Evolutionary conservation across 2,888 invertebrate genomes (phyloP).

Genomic region (Drosophila siamana): DNA sequence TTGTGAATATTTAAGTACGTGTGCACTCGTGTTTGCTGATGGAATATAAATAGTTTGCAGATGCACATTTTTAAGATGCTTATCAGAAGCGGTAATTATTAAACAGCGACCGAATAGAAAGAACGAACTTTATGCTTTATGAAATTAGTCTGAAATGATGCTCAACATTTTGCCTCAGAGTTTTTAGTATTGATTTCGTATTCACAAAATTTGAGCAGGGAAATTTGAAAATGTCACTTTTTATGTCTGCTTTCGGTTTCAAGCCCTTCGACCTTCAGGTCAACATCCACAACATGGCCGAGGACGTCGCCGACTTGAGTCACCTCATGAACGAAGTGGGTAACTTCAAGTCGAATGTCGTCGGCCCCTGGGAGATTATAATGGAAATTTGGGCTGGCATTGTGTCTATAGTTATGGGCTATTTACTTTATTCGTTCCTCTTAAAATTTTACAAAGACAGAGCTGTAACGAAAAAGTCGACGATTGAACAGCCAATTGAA

Average conservation of each 20-base stretch:
- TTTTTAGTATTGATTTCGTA: neutral
- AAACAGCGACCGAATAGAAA: neutral
- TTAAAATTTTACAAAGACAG: neutral
- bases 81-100: neutral
- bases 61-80: neutral
- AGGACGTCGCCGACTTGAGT: constrained; percentile 43
- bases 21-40: neutral
- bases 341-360: constrained; percentile 9
- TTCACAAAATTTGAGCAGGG: neutral
- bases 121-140: too few species aligned
- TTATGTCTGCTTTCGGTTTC: constrained; percentile 23
- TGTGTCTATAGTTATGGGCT: constrained; percentile 29
- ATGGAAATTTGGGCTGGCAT: constrained; percentile 17
- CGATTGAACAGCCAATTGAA: too few species aligned
- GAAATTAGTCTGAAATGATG: neutral
- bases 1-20: neutral
- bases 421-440: neutral
- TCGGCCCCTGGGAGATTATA: constrained; percentile 20
- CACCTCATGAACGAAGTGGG: constrained; percentile 24
- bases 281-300: constrained; percentile 49
- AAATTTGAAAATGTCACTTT: constrained; percentile 38
- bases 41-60: neutral
- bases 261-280: constrained; percentile 38
- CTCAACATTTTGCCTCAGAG: neutral
- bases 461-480: too few species aligned